Base-by-base conservation (phyloP, 2,888 invertebrate genomes). In the Trichogramma dendrolimi region DNA sequence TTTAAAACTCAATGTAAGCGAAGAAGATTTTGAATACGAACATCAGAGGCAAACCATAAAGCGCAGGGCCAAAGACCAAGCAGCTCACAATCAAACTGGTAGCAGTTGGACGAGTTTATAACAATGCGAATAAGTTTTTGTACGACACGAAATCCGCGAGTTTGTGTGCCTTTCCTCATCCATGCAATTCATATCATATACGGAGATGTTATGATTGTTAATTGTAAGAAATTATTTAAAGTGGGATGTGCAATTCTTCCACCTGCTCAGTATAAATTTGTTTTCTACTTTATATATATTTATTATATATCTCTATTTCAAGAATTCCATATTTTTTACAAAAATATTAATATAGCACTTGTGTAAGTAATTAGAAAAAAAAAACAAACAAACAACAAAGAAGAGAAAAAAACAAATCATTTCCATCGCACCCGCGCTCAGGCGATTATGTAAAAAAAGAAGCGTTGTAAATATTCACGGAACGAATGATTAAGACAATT, bases 1-100 rank as follows among this genome's bases (percentile, higher is more conserved):
- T 82, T 84, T 84, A 73, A 84, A 90, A 65, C 82, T 95, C 68
- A 88, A 88, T 75, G 82, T 96, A 67, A 90, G 88, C 7, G 94
- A 94, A 76, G 87, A 91, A 75, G 94, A 95, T 81, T 93, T 96
- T 78, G 90, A 92, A 80, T 86, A 89, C 70, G 94, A 94, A 79
- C 94, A 95, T 80, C 90, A 91, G 75, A 83, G 90, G 70, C 94
- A 94, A 80, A 84, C 86, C 47, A 83, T 85, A 63, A 83, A 85
- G 67, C 83, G 87, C 67, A 83, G 76, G 69, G 71, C 75, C 57
- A 77, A 73, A 60, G 75, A 77, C 65, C 73, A 74, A 67, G 64
- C 70, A 55, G 67, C 68, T 43, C 69, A 71, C 57, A 27, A 27
- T 27, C 69, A 73, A 61, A 67, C 69, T 70, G 70, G 70, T 65